Conservation (phyloP, 2,888 invertebrate genomes). For the Caenorhabditis doughertyi region DNA sequence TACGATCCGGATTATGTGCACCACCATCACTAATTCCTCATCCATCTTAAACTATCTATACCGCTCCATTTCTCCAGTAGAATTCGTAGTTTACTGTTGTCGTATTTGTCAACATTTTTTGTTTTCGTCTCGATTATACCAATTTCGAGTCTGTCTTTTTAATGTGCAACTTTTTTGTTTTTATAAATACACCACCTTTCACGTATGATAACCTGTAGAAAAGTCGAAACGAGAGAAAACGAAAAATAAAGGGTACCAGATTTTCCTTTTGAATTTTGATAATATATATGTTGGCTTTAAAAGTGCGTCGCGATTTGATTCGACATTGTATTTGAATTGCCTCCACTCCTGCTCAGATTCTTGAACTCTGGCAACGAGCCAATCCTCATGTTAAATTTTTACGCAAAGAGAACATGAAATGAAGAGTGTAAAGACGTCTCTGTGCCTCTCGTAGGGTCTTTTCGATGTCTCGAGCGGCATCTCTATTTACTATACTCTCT, state of each 20-base stretch:
- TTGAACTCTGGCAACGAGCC: constrained; percentile 14
- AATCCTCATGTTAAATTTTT: not conserved
- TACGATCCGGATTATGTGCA: constrained; percentile 80
- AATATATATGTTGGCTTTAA: not conserved
- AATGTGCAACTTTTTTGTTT: constrained; percentile 21
- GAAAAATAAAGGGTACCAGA: constrained; percentile 22
- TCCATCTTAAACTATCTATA: not conserved
- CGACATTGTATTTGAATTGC: constrained; percentile 3
- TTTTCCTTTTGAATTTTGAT: not conserved
- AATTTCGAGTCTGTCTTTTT: not conserved
- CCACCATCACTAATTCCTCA: constrained; percentile 71
- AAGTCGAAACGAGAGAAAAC: constrained; percentile 26
- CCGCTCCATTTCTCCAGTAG: constrained; percentile 30
- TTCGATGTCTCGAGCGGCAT: constrained; percentile 14
- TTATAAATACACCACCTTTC: not conserved
- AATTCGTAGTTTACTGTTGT: constrained; percentile 32
- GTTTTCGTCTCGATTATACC: constrained; percentile 11
- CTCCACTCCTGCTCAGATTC: not conserved
- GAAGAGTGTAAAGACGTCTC: not conserved
- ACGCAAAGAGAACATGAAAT: not conserved
- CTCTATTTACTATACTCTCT: constrained; percentile 8
- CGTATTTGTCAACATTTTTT: constrained; percentile 10
- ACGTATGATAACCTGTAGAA: constrained; percentile 5
- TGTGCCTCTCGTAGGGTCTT: constrained; percentile 9
- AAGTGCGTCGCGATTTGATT: not conserved